A percentile compares a stretch with the other conserved stretches of the same genome.
Evolutionary conservation across 2,113 vertebrate species (phyloP).

Genomic region (Hyla sarda): DNA sequence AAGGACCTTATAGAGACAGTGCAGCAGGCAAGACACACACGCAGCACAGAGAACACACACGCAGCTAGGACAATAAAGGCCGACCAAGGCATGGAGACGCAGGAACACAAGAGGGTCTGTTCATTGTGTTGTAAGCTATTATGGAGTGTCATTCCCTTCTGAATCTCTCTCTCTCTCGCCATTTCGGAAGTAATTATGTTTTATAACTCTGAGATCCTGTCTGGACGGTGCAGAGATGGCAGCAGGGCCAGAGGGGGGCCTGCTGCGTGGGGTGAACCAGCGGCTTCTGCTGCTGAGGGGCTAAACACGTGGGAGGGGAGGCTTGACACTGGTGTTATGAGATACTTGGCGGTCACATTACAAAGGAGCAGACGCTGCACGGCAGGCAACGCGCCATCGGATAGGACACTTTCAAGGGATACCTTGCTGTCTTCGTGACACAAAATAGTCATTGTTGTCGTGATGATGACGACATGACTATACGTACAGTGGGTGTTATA

Average conservation of each 20-base stretch:
- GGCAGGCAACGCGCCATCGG: not conserved
- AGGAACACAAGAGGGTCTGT: constrained; percentile 30
- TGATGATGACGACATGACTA: no score
- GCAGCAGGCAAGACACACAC: no score
- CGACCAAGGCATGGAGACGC: constrained; percentile 12
- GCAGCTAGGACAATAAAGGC: constrained; percentile 10
- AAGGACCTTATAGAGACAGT: not conserved
- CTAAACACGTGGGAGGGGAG: not conserved
- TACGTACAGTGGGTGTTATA: no score
- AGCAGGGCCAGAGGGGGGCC: not conserved
- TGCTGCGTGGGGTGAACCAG: constrained; percentile 16
- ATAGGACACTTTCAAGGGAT: not conserved
- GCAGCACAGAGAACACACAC: constrained; percentile 15
- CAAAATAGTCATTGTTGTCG: no score
- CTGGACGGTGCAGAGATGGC: constrained; percentile 16
- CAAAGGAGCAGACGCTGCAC: not conserved
- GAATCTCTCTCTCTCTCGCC: constrained; percentile 42
- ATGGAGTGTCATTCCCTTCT: constrained; percentile 38
- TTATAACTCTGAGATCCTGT: constrained; percentile 56
- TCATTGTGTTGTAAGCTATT: constrained; percentile 50
- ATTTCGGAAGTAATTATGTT: constrained; percentile 57
- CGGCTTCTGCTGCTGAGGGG: constrained; percentile 3
- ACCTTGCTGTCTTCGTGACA: not conserved
- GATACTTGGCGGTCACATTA: not conserved
- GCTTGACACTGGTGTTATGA: not conserved